Percentiles rank a stretch among this genome's conserved stretches.
Conservation (phyloP, 2,888 invertebrate species). For the Zootermopsis nevadensis region DNA sequence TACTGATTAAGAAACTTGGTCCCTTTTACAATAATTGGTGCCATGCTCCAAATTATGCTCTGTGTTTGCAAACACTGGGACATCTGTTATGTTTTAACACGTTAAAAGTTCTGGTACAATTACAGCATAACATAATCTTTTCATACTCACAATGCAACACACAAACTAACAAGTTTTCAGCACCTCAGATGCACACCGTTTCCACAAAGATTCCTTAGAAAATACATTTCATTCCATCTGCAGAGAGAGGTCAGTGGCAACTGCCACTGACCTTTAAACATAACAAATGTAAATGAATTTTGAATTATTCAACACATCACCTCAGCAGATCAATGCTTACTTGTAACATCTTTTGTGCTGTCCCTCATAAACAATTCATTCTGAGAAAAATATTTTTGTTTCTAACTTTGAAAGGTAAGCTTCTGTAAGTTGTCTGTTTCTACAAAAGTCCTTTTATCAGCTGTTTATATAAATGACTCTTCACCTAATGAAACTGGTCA, state of each 20-base stretch:
- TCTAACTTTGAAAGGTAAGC: no score
- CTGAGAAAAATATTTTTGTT: no score
- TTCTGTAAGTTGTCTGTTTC: no score
- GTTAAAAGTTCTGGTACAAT: background rate
- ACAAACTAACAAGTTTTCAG: background rate
- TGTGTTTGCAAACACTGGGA: background rate
- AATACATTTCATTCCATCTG: no score
- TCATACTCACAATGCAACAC: slow-evolving; percentile 19
- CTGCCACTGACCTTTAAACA: no score
- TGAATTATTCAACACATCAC: slow-evolving; percentile 2
- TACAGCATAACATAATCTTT: background rate
- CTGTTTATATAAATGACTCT: no score
- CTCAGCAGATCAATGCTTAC: background rate
- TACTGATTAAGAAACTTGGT: slow-evolving; percentile 23
- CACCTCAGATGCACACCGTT: background rate
- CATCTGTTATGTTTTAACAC: background rate
- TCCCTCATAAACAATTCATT: background rate
- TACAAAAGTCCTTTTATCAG: no score
- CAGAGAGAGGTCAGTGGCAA: no score
- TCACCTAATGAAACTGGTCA: no score
- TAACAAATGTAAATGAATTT: no score
- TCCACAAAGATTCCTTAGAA: background rate
- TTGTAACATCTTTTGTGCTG: background rate
- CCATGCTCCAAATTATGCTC: slow-evolving; percentile 21
- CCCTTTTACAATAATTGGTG: slow-evolving; percentile 35